phyloP scores from a whole-genome alignment of 2,888 invertebrate genomes.

The Xylota segnis region DNA sequence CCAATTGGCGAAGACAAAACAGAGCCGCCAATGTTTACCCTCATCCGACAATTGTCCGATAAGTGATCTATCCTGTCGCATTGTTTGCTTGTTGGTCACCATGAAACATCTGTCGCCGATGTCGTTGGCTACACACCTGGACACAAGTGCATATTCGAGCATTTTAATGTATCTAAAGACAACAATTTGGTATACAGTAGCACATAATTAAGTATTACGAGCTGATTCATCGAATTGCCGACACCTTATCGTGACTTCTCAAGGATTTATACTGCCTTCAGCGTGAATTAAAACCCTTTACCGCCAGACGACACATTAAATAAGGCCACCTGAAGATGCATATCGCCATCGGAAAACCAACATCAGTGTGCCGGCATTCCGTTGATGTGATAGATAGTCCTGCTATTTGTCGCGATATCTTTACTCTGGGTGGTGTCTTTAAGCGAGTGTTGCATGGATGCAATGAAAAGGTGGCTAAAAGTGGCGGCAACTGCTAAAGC shows the following conservation, averaged over 20 bases:
- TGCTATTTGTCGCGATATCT: constrained; percentile 76
- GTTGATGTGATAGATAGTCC: constrained; percentile 74
- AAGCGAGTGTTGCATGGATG: constrained; percentile 41
- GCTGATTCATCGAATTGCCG: constrained; percentile 75
- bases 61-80: constrained; percentile 53
- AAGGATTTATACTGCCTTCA: constrained; percentile 72
- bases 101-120: constrained; percentile 60
- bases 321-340: constrained; percentile 71
- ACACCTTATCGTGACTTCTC: constrained; percentile 76
- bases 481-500: constrained; percentile 41
- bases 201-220: constrained; percentile 76
- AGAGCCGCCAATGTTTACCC: constrained; percentile 12
- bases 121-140: constrained; percentile 12
- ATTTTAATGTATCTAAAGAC: constrained; percentile 16
- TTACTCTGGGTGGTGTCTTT: constrained; percentile 72
- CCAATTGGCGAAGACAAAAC: background rate
- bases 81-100: constrained; percentile 28
- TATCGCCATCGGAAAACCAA: constrained; percentile 50
- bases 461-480: constrained; percentile 29
- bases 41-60: constrained; percentile 58
- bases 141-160: constrained; percentile 43
- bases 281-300: constrained; percentile 72
- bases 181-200: constrained; percentile 56
- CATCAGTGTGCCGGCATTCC: constrained; percentile 55
- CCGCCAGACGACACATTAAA: constrained; percentile 62